These are phyloP conservation scores for Antennarius striatus DNA, from an alignment of 2,113 vertebrate genomes.

Conservation along the genomic window DNA sequence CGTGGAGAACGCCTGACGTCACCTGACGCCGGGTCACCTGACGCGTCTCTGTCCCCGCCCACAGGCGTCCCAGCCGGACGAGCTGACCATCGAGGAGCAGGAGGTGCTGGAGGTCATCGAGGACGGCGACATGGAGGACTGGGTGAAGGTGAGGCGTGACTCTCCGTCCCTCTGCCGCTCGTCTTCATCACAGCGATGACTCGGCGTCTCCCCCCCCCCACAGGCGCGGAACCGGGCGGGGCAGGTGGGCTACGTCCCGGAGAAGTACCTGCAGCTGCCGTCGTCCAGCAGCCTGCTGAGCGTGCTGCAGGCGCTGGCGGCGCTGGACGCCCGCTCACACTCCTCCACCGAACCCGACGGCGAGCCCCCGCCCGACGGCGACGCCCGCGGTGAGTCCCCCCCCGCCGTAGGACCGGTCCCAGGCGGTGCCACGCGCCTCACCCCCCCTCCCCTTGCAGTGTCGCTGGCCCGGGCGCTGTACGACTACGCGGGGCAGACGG, in stretches of 20 bases:
- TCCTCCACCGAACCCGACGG: conserved; percentile 88
- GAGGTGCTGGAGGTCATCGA: conserved; percentile 98
- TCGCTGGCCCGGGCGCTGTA: conserved; percentile 84
- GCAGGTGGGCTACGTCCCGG: conserved; percentile 94
- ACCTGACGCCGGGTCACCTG: no score
- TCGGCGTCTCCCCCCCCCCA: neutral
- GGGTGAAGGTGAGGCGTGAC: conserved; percentile 88
- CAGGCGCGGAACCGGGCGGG: conserved; percentile 94
- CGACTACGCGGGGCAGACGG: conserved; percentile 95
- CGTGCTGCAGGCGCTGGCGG: conserved; percentile 93
- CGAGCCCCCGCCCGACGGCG: conserved; percentile 91
- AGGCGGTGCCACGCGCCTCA: no score
- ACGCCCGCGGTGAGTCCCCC: conserved; percentile 68
- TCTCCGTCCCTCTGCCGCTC: neutral
- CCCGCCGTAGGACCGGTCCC: no score
- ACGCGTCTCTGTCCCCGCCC: neutral
- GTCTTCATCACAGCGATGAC: neutral
- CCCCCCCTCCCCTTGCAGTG: conserved; percentile 24
- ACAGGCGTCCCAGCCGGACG: conserved; percentile 95
- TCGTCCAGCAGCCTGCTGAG: conserved; percentile 95
- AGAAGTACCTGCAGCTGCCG: conserved; percentile 97
- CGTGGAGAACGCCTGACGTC: no score
- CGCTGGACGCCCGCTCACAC: conserved; percentile 90
- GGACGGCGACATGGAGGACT: conserved; percentile 99
- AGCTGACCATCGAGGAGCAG: conserved; percentile 96